These are phyloP conservation scores for Ciconia stormi DNA, from an alignment of 2,113 vertebrate species.

Conservation along the genomic window DNA sequence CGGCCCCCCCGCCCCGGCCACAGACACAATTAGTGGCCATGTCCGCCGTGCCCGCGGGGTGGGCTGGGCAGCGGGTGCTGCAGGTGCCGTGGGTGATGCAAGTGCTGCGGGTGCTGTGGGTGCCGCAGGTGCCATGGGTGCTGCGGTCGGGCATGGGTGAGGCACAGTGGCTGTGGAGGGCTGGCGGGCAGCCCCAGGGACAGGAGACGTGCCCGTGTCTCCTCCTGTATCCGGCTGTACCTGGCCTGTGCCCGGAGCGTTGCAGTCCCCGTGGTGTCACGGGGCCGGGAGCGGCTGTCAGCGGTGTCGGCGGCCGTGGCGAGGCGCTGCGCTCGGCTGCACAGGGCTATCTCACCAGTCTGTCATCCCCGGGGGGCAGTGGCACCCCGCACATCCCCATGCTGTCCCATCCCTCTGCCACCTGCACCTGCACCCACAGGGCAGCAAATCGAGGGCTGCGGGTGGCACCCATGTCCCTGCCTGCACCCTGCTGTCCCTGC, in stretches of 20 bases:
- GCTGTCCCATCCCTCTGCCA: rapidly evolving
- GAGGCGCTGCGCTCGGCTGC: background rate
- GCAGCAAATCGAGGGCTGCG: background rate
- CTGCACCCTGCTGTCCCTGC: background rate
- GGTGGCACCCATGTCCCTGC: background rate
- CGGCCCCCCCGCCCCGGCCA: rapidly evolving
- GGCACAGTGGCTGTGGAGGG: background rate
- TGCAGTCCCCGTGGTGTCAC: rapidly evolving
- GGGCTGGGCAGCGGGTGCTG: background rate
- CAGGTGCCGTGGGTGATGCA: no score
- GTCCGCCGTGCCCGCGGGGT: rapidly evolving
- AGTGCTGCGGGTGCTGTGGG: no score
- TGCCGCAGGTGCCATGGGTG: background rate
- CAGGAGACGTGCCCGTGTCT: rapidly evolving
- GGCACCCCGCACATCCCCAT: background rate
- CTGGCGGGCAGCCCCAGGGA: background rate
- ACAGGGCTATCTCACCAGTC: background rate
- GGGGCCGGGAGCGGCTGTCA: background rate
- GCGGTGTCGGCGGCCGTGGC: rapidly evolving
- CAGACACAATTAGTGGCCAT: background rate
- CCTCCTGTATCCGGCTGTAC: background rate
- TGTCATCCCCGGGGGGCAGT: background rate
- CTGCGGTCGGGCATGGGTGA: background rate
- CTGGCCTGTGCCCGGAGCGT: rapidly evolving
- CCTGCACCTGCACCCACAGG: background rate